A percentile compares a stretch with the other conserved stretches of the same genome.
Conservation (phyloP, 2,113 vertebrate genomes). For the Mustelus asterias region DNA sequence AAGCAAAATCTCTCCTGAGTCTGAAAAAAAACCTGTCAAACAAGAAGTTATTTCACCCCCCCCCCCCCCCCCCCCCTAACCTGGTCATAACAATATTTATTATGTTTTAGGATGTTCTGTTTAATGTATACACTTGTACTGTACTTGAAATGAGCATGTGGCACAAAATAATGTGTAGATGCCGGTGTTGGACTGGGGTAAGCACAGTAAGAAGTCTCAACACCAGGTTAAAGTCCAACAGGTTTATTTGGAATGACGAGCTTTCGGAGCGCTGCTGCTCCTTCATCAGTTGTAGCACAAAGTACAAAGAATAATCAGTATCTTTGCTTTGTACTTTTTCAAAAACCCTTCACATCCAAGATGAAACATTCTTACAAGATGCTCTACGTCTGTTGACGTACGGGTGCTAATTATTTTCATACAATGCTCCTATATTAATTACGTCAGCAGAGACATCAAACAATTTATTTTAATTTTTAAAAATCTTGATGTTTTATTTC, state of each 20-base stretch:
- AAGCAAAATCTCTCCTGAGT: no score
- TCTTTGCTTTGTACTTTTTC: background rate
- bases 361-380: background rate
- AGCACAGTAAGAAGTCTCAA: no score
- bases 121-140: background rate
- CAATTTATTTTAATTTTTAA: background rate
- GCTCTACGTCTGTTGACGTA: background rate
- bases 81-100: background rate
- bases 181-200: no score
- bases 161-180: no score
- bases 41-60: no score
- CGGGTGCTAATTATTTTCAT: background rate
- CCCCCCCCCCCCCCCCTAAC: no score
- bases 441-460: background rate
- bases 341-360: background rate
- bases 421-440: background rate
- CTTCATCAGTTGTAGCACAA: background rate
- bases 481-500: background rate
- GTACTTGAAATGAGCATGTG: background rate
- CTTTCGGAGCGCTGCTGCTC: no score
- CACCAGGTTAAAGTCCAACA: no score
- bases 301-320: background rate
- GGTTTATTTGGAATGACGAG: no score
- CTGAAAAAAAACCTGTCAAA: no score
- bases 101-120: background rate